These are phyloP conservation scores for Flabesymbios commensalis DNA, from an alignment of 2,888 invertebrate species.

Conservation along the genomic window DNA sequence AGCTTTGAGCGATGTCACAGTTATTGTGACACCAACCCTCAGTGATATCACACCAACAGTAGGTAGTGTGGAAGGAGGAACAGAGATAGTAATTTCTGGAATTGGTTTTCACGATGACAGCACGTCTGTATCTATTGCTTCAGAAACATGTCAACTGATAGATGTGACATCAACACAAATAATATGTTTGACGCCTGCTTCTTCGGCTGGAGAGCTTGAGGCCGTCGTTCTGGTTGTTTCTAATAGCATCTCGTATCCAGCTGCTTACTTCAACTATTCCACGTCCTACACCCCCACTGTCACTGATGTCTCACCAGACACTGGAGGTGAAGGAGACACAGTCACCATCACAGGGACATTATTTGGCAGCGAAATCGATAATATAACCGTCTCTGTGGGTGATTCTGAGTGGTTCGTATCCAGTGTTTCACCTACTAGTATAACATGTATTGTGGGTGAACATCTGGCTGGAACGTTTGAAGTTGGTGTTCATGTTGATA, in stretches of 20 bases:
- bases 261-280: constrained; percentile 21
- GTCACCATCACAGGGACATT: constrained; percentile 51
- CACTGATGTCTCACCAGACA: constrained; percentile 37
- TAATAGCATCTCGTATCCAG: constrained; percentile 18
- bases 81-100: too few species aligned
- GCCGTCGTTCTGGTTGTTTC: background rate
- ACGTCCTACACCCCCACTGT: constrained; percentile 40
- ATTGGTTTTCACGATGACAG: too few species aligned
- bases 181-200: too few species aligned
- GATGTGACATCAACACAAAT: constrained; percentile 36
- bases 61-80: too few species aligned
- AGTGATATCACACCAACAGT: too few species aligned
- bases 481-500: background rate
- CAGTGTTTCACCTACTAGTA: background rate
- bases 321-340: constrained; percentile 48
- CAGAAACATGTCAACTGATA: constrained; percentile 41
- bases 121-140: constrained; percentile 21
- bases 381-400: constrained; percentile 9
- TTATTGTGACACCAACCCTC: too few species aligned
- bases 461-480: constrained; percentile 8
- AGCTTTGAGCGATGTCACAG: too few species aligned
- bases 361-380: constrained; percentile 36
- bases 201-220: too few species aligned
- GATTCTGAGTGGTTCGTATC: constrained; percentile 3
- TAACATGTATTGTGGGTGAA: constrained; percentile 7